Evolutionary conservation across 2,888 invertebrate genomes (phyloP).

Genomic region (Poecilus cupreus): DNA sequence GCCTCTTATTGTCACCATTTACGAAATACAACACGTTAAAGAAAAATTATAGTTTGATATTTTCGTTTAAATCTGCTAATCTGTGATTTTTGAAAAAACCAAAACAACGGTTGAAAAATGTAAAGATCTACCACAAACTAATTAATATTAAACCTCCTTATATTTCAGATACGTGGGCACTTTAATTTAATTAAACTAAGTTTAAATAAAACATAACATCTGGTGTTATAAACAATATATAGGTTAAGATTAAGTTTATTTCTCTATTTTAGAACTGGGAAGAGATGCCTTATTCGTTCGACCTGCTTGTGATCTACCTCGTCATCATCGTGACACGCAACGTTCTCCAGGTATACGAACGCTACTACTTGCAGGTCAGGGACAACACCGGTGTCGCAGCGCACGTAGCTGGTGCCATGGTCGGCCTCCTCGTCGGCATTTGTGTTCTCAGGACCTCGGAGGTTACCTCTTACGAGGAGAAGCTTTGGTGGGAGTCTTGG

Average conservation of each 20-base stretch:
- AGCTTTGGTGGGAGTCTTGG: conserved; percentile 88
- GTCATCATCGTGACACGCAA: conserved; percentile 86
- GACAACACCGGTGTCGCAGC: conserved; percentile 93
- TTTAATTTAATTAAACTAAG: too few relatives aligned
- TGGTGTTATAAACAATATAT: neutral
- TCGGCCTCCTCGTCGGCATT: conserved; percentile 84
- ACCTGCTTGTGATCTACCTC: conserved; percentile 87
- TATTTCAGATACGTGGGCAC: too few relatives aligned
- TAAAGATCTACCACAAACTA: too few relatives aligned
- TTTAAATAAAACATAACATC: too few relatives aligned
- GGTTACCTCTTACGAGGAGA: conserved; percentile 86
- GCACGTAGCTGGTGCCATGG: conserved; percentile 91
- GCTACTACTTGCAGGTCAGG: conserved; percentile 79
- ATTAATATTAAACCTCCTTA: too few relatives aligned
- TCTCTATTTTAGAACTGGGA: conserved; percentile 92
- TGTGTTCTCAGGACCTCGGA: conserved; percentile 89
- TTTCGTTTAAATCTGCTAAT: too few relatives aligned
- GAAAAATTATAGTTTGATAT: too few relatives aligned
- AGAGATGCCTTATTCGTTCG: conserved; percentile 87
- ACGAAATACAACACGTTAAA: too few relatives aligned
- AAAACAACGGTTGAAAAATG: too few relatives aligned
- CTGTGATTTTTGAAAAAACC: too few relatives aligned
- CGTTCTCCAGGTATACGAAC: conserved; percentile 90
- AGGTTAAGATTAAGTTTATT: too few relatives aligned
- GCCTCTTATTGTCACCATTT: too few relatives aligned